A percentile compares a stretch with the other conserved stretches of the same genome.
phyloP scores from a whole-genome alignment of 2,888 invertebrate genomes.

The Amblyjoppa fuscipennis region DNA sequence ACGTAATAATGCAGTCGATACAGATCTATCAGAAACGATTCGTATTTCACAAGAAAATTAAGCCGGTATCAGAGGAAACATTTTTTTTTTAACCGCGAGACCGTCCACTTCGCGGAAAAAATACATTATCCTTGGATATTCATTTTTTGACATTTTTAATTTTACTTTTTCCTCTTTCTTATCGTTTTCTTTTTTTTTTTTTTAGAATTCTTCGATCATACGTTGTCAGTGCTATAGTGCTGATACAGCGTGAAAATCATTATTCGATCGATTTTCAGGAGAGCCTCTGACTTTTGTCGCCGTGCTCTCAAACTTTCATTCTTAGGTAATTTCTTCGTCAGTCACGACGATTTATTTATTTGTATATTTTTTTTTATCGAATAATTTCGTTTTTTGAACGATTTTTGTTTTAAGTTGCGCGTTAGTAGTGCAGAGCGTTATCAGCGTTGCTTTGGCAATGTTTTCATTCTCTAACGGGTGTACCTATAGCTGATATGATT shows the following conservation, averaged over 20 bases:
- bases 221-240: constrained; percentile 61
- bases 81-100: not conserved
- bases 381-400: not conserved
- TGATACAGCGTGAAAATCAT: constrained; percentile 61
- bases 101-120: not conserved
- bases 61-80: constrained; percentile 12
- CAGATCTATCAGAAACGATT: constrained; percentile 60
- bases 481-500: constrained; percentile 69
- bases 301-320: constrained; percentile 4
- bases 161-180: not conserved
- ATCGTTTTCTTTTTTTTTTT: not conserved
- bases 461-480: constrained; percentile 61
- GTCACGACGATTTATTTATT: not conserved
- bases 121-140: constrained; percentile 24
- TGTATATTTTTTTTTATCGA: not conserved
- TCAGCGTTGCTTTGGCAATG: constrained; percentile 72
- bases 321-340: not conserved
- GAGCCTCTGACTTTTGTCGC: constrained; percentile 52
- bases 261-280: constrained; percentile 49
- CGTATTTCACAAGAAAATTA: constrained; percentile 35
- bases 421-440: constrained; percentile 13
- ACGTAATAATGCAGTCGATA: constrained; percentile 76
- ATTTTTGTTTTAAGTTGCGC: not conserved
- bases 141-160: constrained; percentile 10
- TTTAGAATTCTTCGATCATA: constrained; percentile 8